Conservation (phyloP, 2,113 vertebrate genomes). For the Rhinolophus sinicus region DNA sequence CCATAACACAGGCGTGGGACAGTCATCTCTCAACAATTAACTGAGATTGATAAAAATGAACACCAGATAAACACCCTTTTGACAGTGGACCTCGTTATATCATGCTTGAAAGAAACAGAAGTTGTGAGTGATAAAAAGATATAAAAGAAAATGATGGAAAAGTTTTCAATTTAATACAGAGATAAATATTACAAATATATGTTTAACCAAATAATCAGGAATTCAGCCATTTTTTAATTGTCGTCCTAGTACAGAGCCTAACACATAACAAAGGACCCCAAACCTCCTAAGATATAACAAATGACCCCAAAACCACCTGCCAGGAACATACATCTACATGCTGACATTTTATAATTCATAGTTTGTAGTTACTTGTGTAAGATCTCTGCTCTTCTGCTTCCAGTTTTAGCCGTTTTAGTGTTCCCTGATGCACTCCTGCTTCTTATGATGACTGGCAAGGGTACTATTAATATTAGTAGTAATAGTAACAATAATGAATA, state of each 20-base stretch:
- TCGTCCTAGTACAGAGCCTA: not conserved
- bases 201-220: constrained; percentile 10
- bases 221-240: constrained; percentile 10
- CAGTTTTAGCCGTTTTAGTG: not conserved
- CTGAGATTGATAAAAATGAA: constrained; percentile 52
- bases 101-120: constrained; percentile 7
- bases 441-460: not conserved
- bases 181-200: constrained; percentile 11
- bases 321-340: not conserved
- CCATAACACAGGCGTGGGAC: not conserved
- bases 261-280: not conserved
- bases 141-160: not conserved
- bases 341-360: constrained; percentile 27
- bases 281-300: constrained; percentile 37
- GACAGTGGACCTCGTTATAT: not conserved
- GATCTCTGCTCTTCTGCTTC: not conserved
- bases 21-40: constrained; percentile 53
- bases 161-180: not conserved
- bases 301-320: not conserved
- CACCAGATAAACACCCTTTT: constrained; percentile 42
- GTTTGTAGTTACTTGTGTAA: not conserved
- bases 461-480: not conserved
- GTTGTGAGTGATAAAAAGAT: constrained; percentile 22
- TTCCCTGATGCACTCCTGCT: not conserved
- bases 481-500: not conserved